Percentiles rank a stretch among this genome's conserved stretches.
Conservation (phyloP, 2,888 invertebrate genomes). For the Oscheius sp. region DNA sequence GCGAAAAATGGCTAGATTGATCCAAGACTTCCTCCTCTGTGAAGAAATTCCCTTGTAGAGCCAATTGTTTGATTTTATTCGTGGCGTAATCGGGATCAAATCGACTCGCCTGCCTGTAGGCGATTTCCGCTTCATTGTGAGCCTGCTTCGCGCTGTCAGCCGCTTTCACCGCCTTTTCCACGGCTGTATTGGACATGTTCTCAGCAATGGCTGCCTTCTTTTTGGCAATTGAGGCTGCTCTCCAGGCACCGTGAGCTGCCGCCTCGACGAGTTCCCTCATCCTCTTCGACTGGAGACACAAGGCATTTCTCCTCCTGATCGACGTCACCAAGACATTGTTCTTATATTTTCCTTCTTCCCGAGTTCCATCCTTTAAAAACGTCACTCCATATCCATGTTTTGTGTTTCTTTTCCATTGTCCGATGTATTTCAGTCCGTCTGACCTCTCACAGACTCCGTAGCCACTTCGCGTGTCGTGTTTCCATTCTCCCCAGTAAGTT, state of each 20-base stretch:
- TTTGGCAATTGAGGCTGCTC: slow-evolving; percentile 95
- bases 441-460: slow-evolving; percentile 97
- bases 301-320: slow-evolving; percentile 64
- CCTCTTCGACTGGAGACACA: slow-evolving; percentile 78
- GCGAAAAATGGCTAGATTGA: slow-evolving; percentile 49
- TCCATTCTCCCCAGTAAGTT: slow-evolving; percentile 99
- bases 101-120: slow-evolving; percentile 91
- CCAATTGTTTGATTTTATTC: slow-evolving; percentile 62
- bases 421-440: slow-evolving; percentile 83
- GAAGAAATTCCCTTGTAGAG: slow-evolving; percentile 49
- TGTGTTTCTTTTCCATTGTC: slow-evolving; percentile 99
- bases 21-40: slow-evolving; percentile 43
- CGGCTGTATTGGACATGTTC: slow-evolving; percentile 88
- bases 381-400: slow-evolving; percentile 99
- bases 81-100: slow-evolving; percentile 97
- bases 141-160: slow-evolving; percentile 79
- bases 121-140: slow-evolving; percentile 92
- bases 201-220: slow-evolving; percentile 80
- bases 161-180: slow-evolving; percentile 91
- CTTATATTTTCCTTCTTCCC: slow-evolving; percentile 98
- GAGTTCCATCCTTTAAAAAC: slow-evolving; percentile 90
- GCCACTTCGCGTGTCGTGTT: slow-evolving; percentile 93
- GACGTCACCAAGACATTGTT: slow-evolving; percentile 90
- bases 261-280: slow-evolving; percentile 96
- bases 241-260: slow-evolving; percentile 91